These are phyloP conservation scores for Sturmia bella DNA, from an alignment of 2,888 invertebrate species.

Conservation along the genomic window DNA sequence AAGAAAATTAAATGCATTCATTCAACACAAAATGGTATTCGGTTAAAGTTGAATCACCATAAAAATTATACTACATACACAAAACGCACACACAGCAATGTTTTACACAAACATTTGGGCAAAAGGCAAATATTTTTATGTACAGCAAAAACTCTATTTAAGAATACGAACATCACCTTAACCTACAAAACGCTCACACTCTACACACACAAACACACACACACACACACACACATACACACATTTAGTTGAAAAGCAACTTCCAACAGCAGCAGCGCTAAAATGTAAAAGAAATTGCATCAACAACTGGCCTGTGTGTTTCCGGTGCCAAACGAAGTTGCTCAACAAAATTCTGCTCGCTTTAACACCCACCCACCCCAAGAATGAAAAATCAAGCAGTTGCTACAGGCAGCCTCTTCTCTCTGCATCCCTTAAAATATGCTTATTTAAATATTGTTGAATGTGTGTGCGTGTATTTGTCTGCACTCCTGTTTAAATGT, in stretches of 20 bases:
- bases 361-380: background rate
- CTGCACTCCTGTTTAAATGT: background rate
- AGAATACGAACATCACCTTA: conserved; percentile 52
- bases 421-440: too few relatives aligned
- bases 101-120: background rate
- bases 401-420: background rate
- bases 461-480: background rate
- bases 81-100: conserved; percentile 4
- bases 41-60: conserved; percentile 41
- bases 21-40: conserved; percentile 30
- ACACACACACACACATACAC: background rate
- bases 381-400: background rate
- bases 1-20: conserved; percentile 37
- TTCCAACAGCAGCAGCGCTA: too few relatives aligned
- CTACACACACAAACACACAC: conserved; percentile 31
- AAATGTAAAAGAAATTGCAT: conserved; percentile 32
- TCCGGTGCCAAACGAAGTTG: too few relatives aligned
- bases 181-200: conserved; percentile 56
- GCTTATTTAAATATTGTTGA: too few relatives aligned
- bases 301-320: background rate
- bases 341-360: too few relatives aligned
- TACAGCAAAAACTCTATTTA: background rate
- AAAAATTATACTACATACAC: conserved; percentile 27
- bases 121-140: background rate
- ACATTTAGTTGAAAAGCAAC: background rate